Base-by-base conservation (phyloP, 1,140 invertebrate genomes). In the Drosophila pallidifrons region DNA sequence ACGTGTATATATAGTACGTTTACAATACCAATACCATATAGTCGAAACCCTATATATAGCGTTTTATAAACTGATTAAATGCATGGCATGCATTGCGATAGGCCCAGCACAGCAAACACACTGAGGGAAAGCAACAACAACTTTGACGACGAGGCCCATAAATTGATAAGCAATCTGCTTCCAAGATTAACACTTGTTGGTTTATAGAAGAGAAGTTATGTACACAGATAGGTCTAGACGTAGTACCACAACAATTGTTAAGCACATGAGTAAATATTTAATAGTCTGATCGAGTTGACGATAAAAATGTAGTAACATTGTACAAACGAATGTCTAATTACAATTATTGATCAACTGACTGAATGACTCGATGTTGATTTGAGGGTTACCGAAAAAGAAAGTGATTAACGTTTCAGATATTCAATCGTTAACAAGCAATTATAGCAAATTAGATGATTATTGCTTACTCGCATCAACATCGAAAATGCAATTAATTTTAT, bases 111-210 rank as follows among this genome's bases (percentile, higher is more conserved):
- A 54, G 45, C 25, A 20, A 30, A 63, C 30, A 35, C 15, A 25
- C 20, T 25, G 20, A 16, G 8, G 16, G 46, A 63, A 35, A 13
- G 60, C 30, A 61, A 15, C 73, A 81, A 49, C 38, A 60, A 72
- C 60, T 47, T 59, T 58, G 51, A 79, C 64, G 65, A 73, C 61
- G 67, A 71, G 52, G 51, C 47, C 25, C 60, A 70, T 75, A 83
- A 87, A 83, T 75, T 87, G 85, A 87, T 88, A 87, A 87, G 85
- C 70, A 88, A 87, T 89, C 81, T 60, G 43, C 49, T 59, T 38
- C 32, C 43, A 47, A 68, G 83, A 87, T 79, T 87, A 82, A 67
- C 73, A 71, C 67, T 65, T 49, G 35, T 45, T 38, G 45, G 46
- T 11, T 13, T 30, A 41, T 25, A 51, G 6, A 11, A 3, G 15